Evolutionary conservation across 2,113 vertebrate species (phyloP).

Genomic region (Odocoileus virginianus): DNA sequence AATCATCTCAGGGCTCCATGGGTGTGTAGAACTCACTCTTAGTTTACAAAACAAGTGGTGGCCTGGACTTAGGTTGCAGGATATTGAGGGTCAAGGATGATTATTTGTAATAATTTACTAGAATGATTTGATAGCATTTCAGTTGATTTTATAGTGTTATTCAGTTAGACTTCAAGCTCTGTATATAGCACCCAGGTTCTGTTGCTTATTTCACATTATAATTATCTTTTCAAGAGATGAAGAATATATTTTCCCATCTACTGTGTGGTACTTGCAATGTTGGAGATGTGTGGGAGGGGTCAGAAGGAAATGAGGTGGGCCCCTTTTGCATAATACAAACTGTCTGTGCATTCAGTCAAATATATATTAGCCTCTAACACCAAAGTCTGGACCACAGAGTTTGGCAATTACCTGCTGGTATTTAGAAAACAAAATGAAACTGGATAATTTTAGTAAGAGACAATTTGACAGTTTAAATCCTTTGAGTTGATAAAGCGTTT

Average conservation of each 20-base stretch:
- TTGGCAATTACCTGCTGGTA: neutral
- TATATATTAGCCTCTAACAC: neutral
- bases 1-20: neutral
- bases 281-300: neutral
- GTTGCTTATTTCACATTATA: neutral
- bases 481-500: neutral
- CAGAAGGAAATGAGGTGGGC: neutral
- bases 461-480: neutral
- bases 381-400: neutral
- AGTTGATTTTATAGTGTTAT: neutral
- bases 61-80: neutral
- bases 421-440: neutral
- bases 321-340: neutral
- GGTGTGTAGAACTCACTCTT: neutral
- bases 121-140: neutral
- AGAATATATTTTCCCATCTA: neutral
- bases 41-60: neutral
- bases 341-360: neutral
- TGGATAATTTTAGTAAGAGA: neutral
- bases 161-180: neutral
- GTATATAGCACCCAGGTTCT: neutral
- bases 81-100: neutral
- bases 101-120: neutral
- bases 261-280: neutral
- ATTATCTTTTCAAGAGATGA: neutral